Conservation (phyloP, 2,797 vertebrate genomes). For the Pelodytes ibericus region DNA sequence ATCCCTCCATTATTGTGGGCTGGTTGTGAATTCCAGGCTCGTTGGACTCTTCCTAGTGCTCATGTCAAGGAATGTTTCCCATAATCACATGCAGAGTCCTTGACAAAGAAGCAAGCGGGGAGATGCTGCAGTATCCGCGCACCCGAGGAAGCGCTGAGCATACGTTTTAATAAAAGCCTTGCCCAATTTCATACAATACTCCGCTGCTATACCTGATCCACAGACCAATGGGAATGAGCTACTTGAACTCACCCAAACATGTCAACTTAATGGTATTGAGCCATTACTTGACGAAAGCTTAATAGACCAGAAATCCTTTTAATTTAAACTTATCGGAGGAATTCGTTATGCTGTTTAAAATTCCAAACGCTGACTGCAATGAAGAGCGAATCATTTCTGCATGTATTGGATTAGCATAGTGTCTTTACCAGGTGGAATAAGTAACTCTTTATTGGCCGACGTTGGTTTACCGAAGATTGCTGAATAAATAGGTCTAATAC, state of each 20-base stretch:
- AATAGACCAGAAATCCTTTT: slow-evolving; percentile 42
- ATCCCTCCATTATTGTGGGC: too few species aligned
- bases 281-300: slow-evolving; percentile 15
- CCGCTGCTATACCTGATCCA: neutral
- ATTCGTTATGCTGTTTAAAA: slow-evolving; percentile 33
- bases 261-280: slow-evolving; percentile 12
- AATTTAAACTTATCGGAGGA: slow-evolving; percentile 34
- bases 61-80: too few species aligned
- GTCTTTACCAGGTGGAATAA: neutral
- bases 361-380: neutral
- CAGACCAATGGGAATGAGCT: neutral
- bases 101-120: too few species aligned
- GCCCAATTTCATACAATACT: neutral
- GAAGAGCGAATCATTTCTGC: neutral
- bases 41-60: too few species aligned
- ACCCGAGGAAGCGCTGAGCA: neutral
- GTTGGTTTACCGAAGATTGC: too few species aligned
- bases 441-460: neutral
- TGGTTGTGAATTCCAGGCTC: too few species aligned
- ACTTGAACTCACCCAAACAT: slow-evolving; percentile 12
- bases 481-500: too few species aligned
- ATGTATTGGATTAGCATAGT: neutral
- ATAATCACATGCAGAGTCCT: too few species aligned
- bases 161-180: neutral
- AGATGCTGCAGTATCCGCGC: too few species aligned